Evolutionary conservation across 2,797 vertebrate species (phyloP), one percentile per base, ranked within the genome.

Genomic region (Phalloptychus januarius): DNA sequence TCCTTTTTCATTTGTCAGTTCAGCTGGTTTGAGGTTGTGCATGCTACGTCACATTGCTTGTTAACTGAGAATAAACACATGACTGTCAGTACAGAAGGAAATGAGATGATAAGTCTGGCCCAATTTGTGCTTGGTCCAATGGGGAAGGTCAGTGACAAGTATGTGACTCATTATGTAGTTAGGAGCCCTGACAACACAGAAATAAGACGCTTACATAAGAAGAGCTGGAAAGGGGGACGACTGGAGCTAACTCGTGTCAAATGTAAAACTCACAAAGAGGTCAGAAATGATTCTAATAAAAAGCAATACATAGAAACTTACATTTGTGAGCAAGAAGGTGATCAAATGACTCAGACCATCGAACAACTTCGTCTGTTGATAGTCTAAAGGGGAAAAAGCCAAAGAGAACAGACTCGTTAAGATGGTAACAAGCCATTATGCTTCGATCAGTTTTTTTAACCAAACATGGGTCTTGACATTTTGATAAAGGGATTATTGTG

Each of bases 291-390:
- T 28, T 15, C 25, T 58, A 31, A n/a, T 20, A 8, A 38, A 38
- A 40, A 2, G n/a, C 13, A 3, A 4, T 48, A 52, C 45, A 74
- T 58, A 44, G 20, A 71, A 83, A 93, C 98, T 99, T 95, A 99
- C 98, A 96, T 93, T 99, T 99, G 88, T 98, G 96, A 61, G 96
- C 96, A 69, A 99, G 95, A 80, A 99, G 97, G 40, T 96, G 89
- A 84, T 99, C 97, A 81, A 99, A 98, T 2, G 98, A 99, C 69
- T 98, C 97, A 3, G 97, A 96, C 98, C 98, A 99, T 93, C 95
- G 96, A 20, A 96, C 95, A 0, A 98, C 97, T 93, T 99, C 98
- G 85, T 99, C 97, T 44, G 96, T 97, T 31, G 97, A 98, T 52
- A 99, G 90, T 90, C 98, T 97, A 78, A 72, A 4, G 78, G 78